Base-by-base conservation (phyloP, 2,113 vertebrate species). In the Epinephelus cyanopodus region DNA sequence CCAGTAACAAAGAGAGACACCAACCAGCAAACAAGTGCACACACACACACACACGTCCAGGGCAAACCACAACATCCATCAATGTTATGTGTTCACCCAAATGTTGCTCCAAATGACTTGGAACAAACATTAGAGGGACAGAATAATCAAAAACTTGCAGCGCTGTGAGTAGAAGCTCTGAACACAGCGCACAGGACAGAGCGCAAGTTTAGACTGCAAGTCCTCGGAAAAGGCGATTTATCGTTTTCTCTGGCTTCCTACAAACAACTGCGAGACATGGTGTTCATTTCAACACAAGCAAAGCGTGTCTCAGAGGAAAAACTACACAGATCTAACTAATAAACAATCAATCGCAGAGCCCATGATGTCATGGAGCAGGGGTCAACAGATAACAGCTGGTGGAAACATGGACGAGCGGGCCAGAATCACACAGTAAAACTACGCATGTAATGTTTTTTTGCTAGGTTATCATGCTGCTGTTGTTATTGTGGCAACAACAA, bases 51-150 rank as follows among this genome's bases (percentile, higher is more conserved):
- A 29, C 10, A 48, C 19, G 60, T 60, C 75, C 72, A 90, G 57
- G 78, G 60, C 70, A 65, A 89, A 45, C 91, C 91, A 77, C 86
- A 88, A 83, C 80, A 83, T 87, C 80, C 83, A 82, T 91, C 81
- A 85, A 61, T 39, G 12, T 58, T 84, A 78, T 70, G 69, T 53
- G 47, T 74, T 77, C 81, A 27, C 27, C 75, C 73, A 78, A 76
- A 88, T 27, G 25, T 56, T 76, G 57, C 82, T 79, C 56, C 57
- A 71, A 87, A 63, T 66, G 67, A 87, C 74, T 86, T 82, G 79
- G 81, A 87, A 61, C 82, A 52, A 61, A 84, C 78, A 70, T 63
- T 39, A 78, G 73, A 83, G 58, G 45, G 76, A 5, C 13, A 18
- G 11, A 76, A 79, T 85, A 79, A 88, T 90, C 69, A 82, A 64